phyloP scores from a whole-genome alignment of 2,888 invertebrate genomes.

The Bruchidius siliquastri region DNA sequence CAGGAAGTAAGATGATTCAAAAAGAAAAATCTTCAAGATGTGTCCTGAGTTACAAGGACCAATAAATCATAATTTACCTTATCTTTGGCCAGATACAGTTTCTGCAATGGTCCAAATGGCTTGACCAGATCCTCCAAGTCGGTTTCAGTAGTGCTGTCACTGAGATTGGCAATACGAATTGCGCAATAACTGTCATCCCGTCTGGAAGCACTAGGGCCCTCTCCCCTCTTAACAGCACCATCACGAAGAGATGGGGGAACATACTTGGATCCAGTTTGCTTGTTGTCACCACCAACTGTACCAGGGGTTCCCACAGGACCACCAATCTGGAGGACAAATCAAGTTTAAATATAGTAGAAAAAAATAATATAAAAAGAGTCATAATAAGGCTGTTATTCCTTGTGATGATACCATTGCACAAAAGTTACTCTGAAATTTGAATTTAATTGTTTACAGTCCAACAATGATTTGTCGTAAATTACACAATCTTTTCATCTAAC shows the following conservation, averaged over 20 bases:
- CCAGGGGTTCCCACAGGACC: not conserved
- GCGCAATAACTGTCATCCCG: constrained; percentile 79
- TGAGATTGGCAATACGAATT: constrained; percentile 94
- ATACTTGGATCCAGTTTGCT: constrained; percentile 62
- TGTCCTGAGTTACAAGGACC: no score
- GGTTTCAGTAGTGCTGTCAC: constrained; percentile 90
- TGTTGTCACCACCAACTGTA: constrained; percentile 30
- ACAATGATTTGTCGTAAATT: no score
- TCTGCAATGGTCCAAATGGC: constrained; percentile 87
- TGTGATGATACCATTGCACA: no score
- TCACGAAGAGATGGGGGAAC: constrained; percentile 88
- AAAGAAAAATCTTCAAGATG: no score
- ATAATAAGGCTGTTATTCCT: no score
- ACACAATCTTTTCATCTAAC: no score
- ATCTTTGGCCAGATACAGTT: constrained; percentile 94
- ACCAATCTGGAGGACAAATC: not conserved
- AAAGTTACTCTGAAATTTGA: no score
- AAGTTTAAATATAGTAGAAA: not conserved
- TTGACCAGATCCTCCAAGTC: constrained; percentile 95
- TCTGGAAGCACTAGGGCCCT: constrained; percentile 61
- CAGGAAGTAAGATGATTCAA: no score
- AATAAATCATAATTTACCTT: constrained; percentile 43
- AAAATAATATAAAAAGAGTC: no score
- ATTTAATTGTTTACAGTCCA: no score
- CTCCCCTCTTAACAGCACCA: constrained; percentile 65